Evolutionary conservation across 2,797 vertebrate species (phyloP).

Genomic region (Sebastes variabilis): DNA sequence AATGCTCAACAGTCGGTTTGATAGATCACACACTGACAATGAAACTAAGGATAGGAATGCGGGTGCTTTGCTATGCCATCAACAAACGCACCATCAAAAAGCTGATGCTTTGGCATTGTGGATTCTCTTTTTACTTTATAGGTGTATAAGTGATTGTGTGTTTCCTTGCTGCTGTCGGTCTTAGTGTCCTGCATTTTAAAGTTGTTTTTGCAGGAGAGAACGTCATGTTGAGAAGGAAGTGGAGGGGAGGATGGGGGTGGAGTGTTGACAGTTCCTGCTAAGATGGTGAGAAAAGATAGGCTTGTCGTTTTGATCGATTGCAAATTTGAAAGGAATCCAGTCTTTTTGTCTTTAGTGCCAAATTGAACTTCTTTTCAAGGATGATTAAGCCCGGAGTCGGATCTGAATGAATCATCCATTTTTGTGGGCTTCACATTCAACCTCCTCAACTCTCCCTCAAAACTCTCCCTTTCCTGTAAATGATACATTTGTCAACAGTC

Average conservation of each 20-base stretch:
- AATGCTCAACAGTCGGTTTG: background rate
- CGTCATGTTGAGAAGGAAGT: background rate
- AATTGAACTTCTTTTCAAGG: slow-evolving; percentile 3
- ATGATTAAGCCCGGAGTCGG: slow-evolving; percentile 10
- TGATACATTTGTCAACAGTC: background rate
- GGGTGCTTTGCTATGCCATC: background rate
- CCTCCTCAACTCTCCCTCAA: slow-evolving; percentile 1
- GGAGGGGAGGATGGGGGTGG: background rate
- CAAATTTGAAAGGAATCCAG: slow-evolving; percentile 9
- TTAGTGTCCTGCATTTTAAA: background rate
- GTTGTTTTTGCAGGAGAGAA: background rate
- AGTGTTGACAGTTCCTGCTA: background rate
- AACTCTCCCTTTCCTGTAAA: slow-evolving; percentile 33
- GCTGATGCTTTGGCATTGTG: background rate
- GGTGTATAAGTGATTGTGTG: background rate
- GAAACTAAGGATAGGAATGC: background rate
- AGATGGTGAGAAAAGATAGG: slow-evolving; percentile 2
- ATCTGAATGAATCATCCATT: slow-evolving; percentile 34
- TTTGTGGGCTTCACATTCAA: slow-evolving; percentile 11
- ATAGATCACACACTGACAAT: background rate
- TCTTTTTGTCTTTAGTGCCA: slow-evolving; percentile 18
- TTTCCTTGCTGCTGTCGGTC: background rate
- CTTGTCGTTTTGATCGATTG: slow-evolving; percentile 27
- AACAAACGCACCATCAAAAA: background rate
- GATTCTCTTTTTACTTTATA: background rate